Evolutionary conservation across 2,888 invertebrate genomes (phyloP).

Genomic region (Acronicta psi): DNA sequence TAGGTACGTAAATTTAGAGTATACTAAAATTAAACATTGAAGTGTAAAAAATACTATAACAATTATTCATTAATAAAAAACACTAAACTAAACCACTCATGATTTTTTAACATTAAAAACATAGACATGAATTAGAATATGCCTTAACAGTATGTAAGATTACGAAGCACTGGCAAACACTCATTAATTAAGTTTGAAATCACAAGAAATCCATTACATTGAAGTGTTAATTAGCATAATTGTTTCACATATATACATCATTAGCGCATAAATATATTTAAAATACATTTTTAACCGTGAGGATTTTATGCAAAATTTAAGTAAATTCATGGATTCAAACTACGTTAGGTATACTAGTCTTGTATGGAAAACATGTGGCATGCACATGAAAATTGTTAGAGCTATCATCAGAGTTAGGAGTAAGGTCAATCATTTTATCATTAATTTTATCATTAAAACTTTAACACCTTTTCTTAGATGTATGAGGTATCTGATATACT

Average conservation of each 20-base stretch:
- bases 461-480: too few species aligned
- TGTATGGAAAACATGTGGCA: neutral
- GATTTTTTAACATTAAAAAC: neutral
- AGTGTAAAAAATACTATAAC: neutral
- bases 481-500: too few species aligned
- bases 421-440: too few species aligned
- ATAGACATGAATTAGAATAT: too few species aligned
- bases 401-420: too few species aligned
- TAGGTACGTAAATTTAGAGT: too few species aligned
- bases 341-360: constrained; percentile 1
- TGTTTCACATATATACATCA: constrained; percentile 12
- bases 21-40: neutral
- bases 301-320: neutral
- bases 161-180: constrained; percentile 1
- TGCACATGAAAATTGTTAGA: neutral
- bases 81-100: neutral
- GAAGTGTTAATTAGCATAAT: constrained; percentile 25
- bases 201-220: constrained; percentile 11
- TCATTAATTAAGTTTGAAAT: constrained; percentile 1
- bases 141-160: neutral
- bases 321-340: constrained; percentile 1
- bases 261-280: constrained; percentile 17
- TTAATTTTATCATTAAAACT: too few species aligned
- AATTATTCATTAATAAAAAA: neutral
- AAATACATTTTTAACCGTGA: constrained; percentile 23